Base-by-base conservation (phyloP, 2,888 invertebrate genomes). In the Drosophila acutilabella region DNA sequence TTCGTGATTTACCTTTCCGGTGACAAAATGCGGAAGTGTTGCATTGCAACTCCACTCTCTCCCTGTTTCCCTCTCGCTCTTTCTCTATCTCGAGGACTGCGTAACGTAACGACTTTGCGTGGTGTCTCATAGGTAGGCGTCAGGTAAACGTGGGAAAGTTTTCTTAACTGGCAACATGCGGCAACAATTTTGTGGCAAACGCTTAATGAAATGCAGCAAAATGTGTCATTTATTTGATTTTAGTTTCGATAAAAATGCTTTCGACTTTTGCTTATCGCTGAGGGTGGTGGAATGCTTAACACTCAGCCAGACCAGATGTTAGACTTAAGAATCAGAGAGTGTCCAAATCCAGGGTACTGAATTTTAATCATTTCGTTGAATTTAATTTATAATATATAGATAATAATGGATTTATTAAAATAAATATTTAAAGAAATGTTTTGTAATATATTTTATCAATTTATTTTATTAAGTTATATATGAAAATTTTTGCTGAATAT, bases 1-100 rank as follows among this genome's bases (percentile, higher is more conserved):
- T 73, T 86, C 58, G 89, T 88, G 84, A 88, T 86, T 84, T 84
- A 84, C 89, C 89, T 88, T 84, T 84, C 84, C 89, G 83, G 84
- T 86, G 89, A 88, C 89, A 88, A 71, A 80, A 74, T 66, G 73
- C 84, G 84, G 84, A 85, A 88, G 73, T 79, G 73, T 70, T 83
- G 87, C 72, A 89, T 70, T 83, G 87, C 75, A 85, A 77, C 65
- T 74, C 64, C 74, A 74, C 50, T 45, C 61, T 52, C 59, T 14
- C 62, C 33, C 48, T 64, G 4, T 23, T 23, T 23, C 23, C 5
- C 5, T 23, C 4, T 23, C 23, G n/a, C n/a, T 30, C 30, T 30
- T 7, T 26, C 8, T 30, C 8, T 30, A 30, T 8, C 30, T 30
- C 8, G 30, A 45, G 48, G 44, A 44, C 58, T 45, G 33, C 16